These are phyloP conservation scores for Pammene fasciana DNA, from an alignment of 2,888 invertebrate genomes.

Conservation along the genomic window DNA sequence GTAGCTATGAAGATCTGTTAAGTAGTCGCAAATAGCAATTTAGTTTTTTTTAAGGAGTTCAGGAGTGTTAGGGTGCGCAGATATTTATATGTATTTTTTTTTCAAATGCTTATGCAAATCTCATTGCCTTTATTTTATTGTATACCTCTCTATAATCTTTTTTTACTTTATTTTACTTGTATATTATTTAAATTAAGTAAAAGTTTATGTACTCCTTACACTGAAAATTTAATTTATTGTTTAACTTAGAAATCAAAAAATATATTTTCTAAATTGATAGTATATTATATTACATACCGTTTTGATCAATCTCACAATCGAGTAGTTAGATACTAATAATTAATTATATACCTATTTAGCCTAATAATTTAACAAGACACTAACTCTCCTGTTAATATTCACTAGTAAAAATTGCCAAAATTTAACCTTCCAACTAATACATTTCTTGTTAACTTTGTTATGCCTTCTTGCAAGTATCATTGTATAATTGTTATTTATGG, in stretches of 20 bases:
- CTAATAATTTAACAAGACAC: conserved; percentile 60
- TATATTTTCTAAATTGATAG: conserved; percentile 33
- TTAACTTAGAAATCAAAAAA: conserved; percentile 27
- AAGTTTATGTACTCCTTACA: conserved; percentile 2
- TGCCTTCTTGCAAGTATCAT: conserved; percentile 54
- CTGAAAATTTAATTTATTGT: conserved; percentile 5
- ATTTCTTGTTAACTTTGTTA: conserved; percentile 72
- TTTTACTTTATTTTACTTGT: neutral
- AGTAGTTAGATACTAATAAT: conserved; percentile 65
- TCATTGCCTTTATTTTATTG: conserved; percentile 13
- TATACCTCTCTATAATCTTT: conserved; percentile 24
- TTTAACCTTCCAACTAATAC: conserved; percentile 65
- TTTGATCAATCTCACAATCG: conserved; percentile 65
- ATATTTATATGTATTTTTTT: neutral
- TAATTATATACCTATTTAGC: conserved; percentile 62
- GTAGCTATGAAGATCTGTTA: conserved; percentile 29
- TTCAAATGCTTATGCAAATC: conserved; percentile 14
- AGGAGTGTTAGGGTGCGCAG: conserved; percentile 23
- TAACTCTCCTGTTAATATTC: conserved; percentile 64
- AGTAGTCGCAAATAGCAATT: conserved; percentile 15
- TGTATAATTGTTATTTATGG: conserved; percentile 52
- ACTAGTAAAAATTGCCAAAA: conserved; percentile 73
- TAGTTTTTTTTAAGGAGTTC: conserved; percentile 31
- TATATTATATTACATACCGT: conserved; percentile 46
- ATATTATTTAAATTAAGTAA: conserved; percentile 4